Evolutionary conservation across 37 sponge, comb jelly and placozoan genomes (phyloP).

Genomic region (Eunapius fragilis): DNA sequence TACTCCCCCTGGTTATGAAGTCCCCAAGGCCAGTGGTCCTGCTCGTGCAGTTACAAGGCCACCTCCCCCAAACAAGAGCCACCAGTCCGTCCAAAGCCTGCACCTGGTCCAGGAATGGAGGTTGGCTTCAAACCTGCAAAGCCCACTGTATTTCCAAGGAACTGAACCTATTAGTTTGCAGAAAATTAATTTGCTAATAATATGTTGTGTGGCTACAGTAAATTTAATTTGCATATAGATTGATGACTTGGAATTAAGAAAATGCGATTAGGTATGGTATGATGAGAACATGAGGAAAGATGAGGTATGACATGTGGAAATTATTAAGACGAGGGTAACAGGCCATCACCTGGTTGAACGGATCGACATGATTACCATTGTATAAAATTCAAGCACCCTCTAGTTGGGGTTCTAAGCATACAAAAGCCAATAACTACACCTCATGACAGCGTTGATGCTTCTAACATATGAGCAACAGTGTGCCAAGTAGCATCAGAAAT

Average conservation of each 20-base stretch:
- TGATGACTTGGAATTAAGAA: too few species aligned
- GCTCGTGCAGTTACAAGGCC: neutral
- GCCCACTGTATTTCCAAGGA: neutral
- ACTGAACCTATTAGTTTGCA: neutral
- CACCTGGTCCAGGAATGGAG: neutral
- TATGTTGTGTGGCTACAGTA: too few species aligned
- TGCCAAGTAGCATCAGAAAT: neutral
- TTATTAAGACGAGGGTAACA: too few species aligned
- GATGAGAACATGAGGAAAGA: too few species aligned
- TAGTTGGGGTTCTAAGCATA: conserved; percentile 28
- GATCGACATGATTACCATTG: conserved; percentile 26
- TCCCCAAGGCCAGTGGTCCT: neutral
- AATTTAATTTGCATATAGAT: too few species aligned
- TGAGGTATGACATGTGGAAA: too few species aligned
- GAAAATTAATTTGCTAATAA: neutral
- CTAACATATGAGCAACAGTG: conserved; percentile 20
- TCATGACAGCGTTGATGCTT: conserved; percentile 29
- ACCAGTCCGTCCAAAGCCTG: neutral
- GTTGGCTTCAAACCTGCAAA: neutral
- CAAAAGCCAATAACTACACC: neutral
- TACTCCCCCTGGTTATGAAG: neutral
- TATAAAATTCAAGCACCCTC: conserved; percentile 11
- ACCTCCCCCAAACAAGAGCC: neutral
- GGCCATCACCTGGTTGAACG: too few species aligned
- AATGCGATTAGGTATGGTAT: too few species aligned